phyloP scores from a whole-genome alignment of 2,888 invertebrate species.

The Lasioglossum vierecki region DNA sequence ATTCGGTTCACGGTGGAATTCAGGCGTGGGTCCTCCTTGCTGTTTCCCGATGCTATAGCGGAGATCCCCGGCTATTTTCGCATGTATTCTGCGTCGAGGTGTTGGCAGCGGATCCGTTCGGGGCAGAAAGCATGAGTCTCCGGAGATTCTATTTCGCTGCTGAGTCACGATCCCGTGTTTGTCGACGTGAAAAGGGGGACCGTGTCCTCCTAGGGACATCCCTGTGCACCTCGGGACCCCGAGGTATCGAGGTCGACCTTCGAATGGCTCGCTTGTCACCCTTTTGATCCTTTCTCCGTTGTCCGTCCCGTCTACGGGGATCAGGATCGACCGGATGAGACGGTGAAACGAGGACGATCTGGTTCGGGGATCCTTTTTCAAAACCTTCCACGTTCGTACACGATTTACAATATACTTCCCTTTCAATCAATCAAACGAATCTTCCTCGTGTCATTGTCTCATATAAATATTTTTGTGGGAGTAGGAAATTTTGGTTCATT shows the following conservation, averaged over 20 bases:
- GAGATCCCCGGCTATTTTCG: slow-evolving; percentile 66
- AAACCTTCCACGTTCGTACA: neutral
- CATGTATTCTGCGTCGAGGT: slow-evolving; percentile 58
- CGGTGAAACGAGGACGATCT: neutral
- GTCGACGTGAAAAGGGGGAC: slow-evolving; percentile 71
- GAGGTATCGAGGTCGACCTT: slow-evolving; percentile 59
- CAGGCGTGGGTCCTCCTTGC: slow-evolving; percentile 11
- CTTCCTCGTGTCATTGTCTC: too few relatives aligned
- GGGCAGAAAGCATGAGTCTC: slow-evolving; percentile 79
- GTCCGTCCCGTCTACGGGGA: neutral
- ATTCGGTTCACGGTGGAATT: slow-evolving; percentile 52
- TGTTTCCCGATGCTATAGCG: slow-evolving; percentile 32
- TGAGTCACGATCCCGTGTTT: slow-evolving; percentile 79
- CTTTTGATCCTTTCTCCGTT: slow-evolving; percentile 33
- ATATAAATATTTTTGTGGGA: too few relatives aligned
- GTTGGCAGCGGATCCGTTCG: slow-evolving; percentile 71
- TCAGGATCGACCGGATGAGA: slow-evolving; percentile 1
- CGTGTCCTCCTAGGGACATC: slow-evolving; percentile 67
- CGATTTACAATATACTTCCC: neutral
- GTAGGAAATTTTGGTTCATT: neutral
- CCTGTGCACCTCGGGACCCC: slow-evolving; percentile 51
- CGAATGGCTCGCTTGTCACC: slow-evolving; percentile 45
- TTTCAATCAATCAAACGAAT: neutral
- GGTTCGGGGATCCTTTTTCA: neutral
- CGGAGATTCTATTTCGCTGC: slow-evolving; percentile 78